Conservation (phyloP, 1,140 invertebrate genomes). For the Leucophenga varia region DNA sequence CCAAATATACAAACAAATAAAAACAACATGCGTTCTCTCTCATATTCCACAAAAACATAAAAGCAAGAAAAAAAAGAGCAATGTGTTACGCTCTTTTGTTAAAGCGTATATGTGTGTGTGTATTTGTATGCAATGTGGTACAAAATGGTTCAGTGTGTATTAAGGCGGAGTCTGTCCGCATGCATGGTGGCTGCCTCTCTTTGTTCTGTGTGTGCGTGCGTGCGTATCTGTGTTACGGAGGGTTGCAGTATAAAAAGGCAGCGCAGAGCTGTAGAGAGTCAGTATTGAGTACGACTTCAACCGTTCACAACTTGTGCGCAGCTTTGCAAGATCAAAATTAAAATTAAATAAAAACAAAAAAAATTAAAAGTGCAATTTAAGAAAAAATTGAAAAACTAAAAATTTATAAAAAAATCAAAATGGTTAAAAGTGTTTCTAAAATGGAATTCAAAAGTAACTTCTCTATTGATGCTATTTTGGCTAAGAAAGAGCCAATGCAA, state of each 20-base stretch:
- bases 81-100: too few species aligned
- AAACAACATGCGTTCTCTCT: slow-evolving; percentile 3
- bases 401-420: slow-evolving; percentile 14
- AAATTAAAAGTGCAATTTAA: slow-evolving; percentile 9
- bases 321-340: neutral
- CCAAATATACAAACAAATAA: slow-evolving; percentile 14
- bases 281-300: slow-evolving; percentile 33
- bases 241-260: slow-evolving; percentile 37
- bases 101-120: too few species aligned
- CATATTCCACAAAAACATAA: too few species aligned
- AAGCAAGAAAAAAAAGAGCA: too few species aligned
- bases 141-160: slow-evolving; percentile 48
- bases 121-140: slow-evolving; percentile 43
- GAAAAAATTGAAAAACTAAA: slow-evolving; percentile 1
- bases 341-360: slow-evolving; percentile 12
- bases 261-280: slow-evolving; percentile 26
- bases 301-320: slow-evolving; percentile 25
- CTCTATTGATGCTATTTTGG: slow-evolving; percentile 71
- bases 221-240: neutral
- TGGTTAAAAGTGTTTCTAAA: slow-evolving; percentile 49
- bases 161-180: slow-evolving; percentile 9
- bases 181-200: neutral
- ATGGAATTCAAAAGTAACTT: slow-evolving; percentile 64
- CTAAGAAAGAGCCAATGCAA: slow-evolving; percentile 48
- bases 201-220: neutral